These are phyloP conservation scores for Stomorhina lunata DNA, from an alignment of 2,888 invertebrate genomes.

Conservation along the genomic window DNA sequence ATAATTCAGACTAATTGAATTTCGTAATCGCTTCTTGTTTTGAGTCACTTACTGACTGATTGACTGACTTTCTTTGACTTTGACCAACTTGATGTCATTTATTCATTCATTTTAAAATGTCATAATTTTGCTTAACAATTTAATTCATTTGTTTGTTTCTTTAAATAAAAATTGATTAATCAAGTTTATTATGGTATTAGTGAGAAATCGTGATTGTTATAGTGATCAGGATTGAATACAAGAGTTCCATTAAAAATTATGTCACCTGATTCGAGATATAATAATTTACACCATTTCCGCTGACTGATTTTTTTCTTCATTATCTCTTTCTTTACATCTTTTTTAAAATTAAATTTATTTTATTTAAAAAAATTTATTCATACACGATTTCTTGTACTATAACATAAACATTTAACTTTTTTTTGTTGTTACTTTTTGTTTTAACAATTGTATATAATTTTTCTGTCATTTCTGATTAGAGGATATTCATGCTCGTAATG, in stretches of 20 bases:
- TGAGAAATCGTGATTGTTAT: no score
- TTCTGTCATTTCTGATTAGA: neutral
- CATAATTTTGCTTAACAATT: neutral
- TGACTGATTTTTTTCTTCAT: no score
- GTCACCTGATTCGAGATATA: no score
- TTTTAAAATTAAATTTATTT: neutral
- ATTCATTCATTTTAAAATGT: neutral
- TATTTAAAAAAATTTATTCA: neutral
- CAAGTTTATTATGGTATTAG: no score
- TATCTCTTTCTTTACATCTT: no score
- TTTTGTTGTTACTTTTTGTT: neutral
- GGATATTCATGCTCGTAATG: neutral
- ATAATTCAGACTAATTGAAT: conserved; percentile 23
- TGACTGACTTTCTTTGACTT: no score
- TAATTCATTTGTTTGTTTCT: neutral
- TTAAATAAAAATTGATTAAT: neutral
- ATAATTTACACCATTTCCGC: no score
- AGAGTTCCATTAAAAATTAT: neutral
- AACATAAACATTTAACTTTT: neutral
- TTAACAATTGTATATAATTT: neutral
- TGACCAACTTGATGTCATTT: neutral
- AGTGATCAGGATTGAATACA: conserved; percentile 14
- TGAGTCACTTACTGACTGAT: neutral
- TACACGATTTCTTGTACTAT: neutral
- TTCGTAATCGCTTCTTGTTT: conserved; percentile 8